These are phyloP conservation scores for Ridgeia piscesae DNA, from an alignment of 1,140 invertebrate genomes.

Conservation along the genomic window DNA sequence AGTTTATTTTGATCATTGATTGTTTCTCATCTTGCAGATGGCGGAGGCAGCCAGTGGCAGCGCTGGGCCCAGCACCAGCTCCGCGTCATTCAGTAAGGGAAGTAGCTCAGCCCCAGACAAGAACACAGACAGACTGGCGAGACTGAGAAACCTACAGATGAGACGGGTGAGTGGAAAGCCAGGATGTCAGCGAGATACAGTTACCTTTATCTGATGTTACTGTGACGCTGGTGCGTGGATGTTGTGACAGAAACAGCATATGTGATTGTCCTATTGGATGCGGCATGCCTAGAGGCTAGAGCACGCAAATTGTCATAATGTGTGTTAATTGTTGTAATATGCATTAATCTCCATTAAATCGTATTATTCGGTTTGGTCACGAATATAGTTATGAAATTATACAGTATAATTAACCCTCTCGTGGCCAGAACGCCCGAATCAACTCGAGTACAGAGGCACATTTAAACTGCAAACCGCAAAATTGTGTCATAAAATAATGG, in stretches of 20 bases:
- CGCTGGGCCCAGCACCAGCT: neutral
- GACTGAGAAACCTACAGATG: conserved; percentile 72
- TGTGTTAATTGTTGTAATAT: too few species aligned
- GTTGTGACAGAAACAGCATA: neutral
- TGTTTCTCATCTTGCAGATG: neutral
- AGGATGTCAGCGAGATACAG: neutral
- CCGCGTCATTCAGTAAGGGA: neutral
- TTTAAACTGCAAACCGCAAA: too few species aligned
- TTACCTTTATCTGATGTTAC: conserved; percentile 27
- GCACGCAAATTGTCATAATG: too few species aligned
- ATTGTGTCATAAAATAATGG: too few species aligned
- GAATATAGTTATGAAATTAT: too few species aligned
- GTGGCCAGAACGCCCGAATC: too few species aligned
- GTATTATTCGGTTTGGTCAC: too few species aligned
- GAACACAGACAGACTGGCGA: conserved; percentile 67
- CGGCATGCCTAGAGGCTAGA: too few species aligned
- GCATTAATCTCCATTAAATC: too few species aligned
- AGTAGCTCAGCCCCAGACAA: conserved; percentile 1
- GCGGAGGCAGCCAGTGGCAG: neutral
- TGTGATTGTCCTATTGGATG: too few species aligned
- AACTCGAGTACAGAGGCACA: too few species aligned
- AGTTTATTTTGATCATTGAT: neutral
- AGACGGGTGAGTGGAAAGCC: conserved; percentile 61
- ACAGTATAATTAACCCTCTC: too few species aligned
- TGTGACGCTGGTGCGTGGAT: neutral